A percentile compares a stretch with the other conserved stretches of the same genome.
Evolutionary conservation across 2,113 vertebrate species (phyloP).

Genomic region (Arenaria interpres): DNA sequence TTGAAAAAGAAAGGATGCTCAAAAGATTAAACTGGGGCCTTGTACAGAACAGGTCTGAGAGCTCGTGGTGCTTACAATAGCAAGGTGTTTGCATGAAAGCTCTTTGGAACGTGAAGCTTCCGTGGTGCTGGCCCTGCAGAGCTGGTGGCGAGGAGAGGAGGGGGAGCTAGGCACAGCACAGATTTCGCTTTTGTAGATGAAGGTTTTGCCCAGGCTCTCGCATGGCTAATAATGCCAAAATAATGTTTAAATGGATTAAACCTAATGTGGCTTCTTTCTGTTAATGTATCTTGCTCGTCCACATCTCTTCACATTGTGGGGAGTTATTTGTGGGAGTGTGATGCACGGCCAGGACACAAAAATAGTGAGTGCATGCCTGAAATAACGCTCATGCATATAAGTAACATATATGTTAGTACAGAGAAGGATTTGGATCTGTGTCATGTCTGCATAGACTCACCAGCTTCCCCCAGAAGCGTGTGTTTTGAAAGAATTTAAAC

Average conservation of each 20-base stretch:
- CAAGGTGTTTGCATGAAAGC: not conserved
- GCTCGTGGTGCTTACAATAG: not conserved
- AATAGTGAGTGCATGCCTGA: not conserved
- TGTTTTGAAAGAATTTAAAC: not conserved
- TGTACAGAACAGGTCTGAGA: not conserved
- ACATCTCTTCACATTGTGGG: not conserved
- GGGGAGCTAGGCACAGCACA: not conserved
- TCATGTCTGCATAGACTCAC: not conserved
- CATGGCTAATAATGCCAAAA: not conserved
- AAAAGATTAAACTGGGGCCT: slow-evolving; percentile 3
- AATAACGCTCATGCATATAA: not conserved
- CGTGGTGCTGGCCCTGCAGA: not conserved
- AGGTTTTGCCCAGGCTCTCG: not conserved
- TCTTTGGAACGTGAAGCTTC: not conserved
- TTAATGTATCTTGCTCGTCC: not conserved
- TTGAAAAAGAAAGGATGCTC: slow-evolving; percentile 21
- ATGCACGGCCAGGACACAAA: not conserved
- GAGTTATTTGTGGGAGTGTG: not conserved
- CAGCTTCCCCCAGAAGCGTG: not conserved
- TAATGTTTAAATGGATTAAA: not conserved
- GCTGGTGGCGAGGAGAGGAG: not conserved
- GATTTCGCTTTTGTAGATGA: not conserved
- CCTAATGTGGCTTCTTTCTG: not conserved
- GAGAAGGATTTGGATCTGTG: not conserved
- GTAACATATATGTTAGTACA: not conserved